phyloP scores from a whole-genome alignment of 2,797 vertebrate species.

The Premnoplex brunnescens region DNA sequence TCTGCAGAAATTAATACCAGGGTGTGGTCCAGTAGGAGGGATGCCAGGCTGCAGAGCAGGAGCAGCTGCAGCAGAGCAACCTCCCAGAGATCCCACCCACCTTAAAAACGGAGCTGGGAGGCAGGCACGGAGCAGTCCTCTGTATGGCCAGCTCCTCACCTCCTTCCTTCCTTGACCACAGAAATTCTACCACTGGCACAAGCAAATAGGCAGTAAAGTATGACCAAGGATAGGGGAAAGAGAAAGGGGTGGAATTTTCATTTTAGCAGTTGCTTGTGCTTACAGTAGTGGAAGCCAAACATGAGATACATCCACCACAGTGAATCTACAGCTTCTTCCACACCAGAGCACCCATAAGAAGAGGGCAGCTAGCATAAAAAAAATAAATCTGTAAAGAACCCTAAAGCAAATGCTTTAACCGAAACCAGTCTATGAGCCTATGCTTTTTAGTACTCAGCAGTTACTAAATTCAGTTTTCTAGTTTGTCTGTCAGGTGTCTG shows the following conservation, averaged over 20 bases:
- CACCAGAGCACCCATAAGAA: not conserved
- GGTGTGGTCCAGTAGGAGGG: not conserved
- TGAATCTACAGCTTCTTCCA: not conserved
- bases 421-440: not conserved
- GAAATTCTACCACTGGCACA: not conserved
- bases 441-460: not conserved
- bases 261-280: not conserved
- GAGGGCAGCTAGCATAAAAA: not conserved
- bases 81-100: not conserved
- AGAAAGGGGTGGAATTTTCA: not conserved
- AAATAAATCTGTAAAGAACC: not conserved
- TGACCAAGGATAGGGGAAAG: not conserved
- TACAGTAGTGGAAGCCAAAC: not conserved
- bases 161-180: not conserved
- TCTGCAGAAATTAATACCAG: not conserved
- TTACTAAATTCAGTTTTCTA: not conserved
- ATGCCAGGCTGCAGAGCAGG: not conserved
- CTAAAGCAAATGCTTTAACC: not conserved
- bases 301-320: not conserved
- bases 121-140: not conserved
- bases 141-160: not conserved
- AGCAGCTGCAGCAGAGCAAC: not conserved
- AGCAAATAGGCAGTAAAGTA: not conserved
- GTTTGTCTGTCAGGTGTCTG: not conserved
- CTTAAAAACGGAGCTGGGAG: fast-evolving